phyloP scores from a whole-genome alignment of 2,113 vertebrate genomes.

The Antennarius striatus region DNA sequence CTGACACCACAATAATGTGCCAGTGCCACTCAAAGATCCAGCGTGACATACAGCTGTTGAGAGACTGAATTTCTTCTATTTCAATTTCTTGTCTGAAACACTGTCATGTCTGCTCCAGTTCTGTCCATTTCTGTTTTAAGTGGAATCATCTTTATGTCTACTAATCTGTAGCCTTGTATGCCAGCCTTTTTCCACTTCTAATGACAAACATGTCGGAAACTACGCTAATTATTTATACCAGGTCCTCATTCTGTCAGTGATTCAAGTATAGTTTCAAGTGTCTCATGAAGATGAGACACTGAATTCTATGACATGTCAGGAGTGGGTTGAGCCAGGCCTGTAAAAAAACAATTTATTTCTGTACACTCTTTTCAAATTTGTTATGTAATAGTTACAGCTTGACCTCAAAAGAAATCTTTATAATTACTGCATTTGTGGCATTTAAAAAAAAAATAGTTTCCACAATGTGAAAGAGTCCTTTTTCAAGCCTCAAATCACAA shows the following conservation, averaged over 20 bases:
- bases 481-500: conserved; percentile 4
- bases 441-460: conserved; percentile 10
- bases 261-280: conserved; percentile 63
- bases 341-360: conserved; percentile 53
- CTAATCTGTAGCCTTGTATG: conserved; percentile 60
- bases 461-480: conserved; percentile 33
- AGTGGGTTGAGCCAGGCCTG: conserved; percentile 51
- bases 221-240: conserved; percentile 71
- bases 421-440: conserved; percentile 28
- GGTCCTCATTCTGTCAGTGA: conserved; percentile 72
- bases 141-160: conserved; percentile 62
- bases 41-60: conserved; percentile 63
- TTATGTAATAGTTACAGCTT: conserved; percentile 46
- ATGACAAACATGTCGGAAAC: conserved; percentile 68
- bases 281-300: conserved; percentile 58
- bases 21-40: conserved; percentile 67
- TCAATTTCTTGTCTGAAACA: conserved; percentile 51
- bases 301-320: conserved; percentile 63
- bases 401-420: conserved; percentile 36
- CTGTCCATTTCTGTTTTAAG: conserved; percentile 63
- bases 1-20: conserved; percentile 59
- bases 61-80: conserved; percentile 42
- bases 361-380: conserved; percentile 47
- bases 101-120: conserved; percentile 67
- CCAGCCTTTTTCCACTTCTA: conserved; percentile 50